phyloP scores from a whole-genome alignment of 2,888 invertebrate genomes.

The Limnephilus auricula region DNA sequence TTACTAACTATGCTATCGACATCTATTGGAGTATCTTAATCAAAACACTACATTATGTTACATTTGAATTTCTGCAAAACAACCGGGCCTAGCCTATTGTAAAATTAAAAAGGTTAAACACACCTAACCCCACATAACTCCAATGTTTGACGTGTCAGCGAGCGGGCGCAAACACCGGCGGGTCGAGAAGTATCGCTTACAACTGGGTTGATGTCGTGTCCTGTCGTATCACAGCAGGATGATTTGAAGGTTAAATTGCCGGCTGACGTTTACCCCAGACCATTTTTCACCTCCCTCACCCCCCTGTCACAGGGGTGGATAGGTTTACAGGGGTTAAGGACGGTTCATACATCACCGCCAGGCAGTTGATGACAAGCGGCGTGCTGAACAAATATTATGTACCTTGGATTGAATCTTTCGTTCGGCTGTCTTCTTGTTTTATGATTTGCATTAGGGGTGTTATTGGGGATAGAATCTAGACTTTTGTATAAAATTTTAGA shows the following conservation, averaged over 20 bases:
- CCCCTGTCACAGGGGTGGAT: constrained; percentile 61
- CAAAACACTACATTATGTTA: no score
- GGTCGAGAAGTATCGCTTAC: constrained; percentile 32
- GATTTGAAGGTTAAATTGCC: constrained; percentile 64
- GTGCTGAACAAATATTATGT: neutral
- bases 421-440: neutral
- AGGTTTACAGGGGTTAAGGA: constrained; percentile 57
- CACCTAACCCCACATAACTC: neutral
- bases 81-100: neutral
- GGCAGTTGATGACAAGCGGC: constrained; percentile 33
- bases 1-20: no score
- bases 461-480: neutral
- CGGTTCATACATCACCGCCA: constrained; percentile 54
- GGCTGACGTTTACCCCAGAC: constrained; percentile 49
- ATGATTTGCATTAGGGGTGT: neutral
- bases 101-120: neutral
- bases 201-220: constrained; percentile 43
- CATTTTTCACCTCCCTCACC: constrained; percentile 52
- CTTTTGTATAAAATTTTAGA: no score
- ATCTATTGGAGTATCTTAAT: no score
- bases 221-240: constrained; percentile 55
- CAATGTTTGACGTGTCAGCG: constrained; percentile 23
- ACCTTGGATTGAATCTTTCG: neutral
- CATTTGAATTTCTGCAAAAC: no score
- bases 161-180: neutral